Evolutionary conservation across 1,140 invertebrate species (phyloP).

Genomic region (Danaus melanippus): DNA sequence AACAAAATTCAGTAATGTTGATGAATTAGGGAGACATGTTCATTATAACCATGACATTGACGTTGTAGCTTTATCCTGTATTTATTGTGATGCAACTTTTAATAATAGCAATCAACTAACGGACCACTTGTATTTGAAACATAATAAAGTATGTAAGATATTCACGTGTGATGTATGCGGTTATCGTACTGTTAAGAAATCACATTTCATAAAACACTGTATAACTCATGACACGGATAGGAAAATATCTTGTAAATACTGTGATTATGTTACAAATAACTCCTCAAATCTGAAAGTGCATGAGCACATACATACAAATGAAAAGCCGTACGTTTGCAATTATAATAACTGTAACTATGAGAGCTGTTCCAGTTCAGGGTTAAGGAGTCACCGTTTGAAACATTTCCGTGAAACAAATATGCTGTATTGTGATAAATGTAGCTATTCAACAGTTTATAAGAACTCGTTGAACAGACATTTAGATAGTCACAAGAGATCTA

Average conservation of each 20-base stretch:
- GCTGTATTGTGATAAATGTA: constrained; percentile 35
- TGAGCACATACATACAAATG: constrained; percentile 29
- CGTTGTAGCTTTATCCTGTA: constrained; percentile 24
- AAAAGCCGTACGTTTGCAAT: constrained; percentile 30
- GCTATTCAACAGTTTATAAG: constrained; percentile 40
- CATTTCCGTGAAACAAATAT: constrained; percentile 33
- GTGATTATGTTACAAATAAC: constrained; percentile 43
- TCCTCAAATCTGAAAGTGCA: constrained; percentile 38
- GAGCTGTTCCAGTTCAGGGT: constrained; percentile 26
- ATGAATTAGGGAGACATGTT: constrained; percentile 27
- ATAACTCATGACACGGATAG: constrained; percentile 27
- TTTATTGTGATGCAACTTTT: constrained; percentile 30
- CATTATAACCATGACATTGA: constrained; percentile 14
- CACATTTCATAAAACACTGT: constrained; percentile 35
- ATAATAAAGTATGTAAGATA: constrained; percentile 17
- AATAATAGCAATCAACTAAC: constrained; percentile 9
- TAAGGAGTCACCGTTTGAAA: constrained; percentile 31
- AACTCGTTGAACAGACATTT: constrained; percentile 35
- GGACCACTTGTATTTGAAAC: constrained; percentile 14
- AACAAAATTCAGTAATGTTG: constrained; percentile 19
- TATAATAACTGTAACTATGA: constrained; percentile 27
- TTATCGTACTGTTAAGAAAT: constrained; percentile 32
- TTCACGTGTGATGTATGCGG: constrained; percentile 32
- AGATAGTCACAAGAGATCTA: constrained; percentile 32
- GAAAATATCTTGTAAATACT: constrained; percentile 27